Base-by-base conservation (phyloP, 2,113 vertebrate genomes). In the Tinamus guttatus region DNA sequence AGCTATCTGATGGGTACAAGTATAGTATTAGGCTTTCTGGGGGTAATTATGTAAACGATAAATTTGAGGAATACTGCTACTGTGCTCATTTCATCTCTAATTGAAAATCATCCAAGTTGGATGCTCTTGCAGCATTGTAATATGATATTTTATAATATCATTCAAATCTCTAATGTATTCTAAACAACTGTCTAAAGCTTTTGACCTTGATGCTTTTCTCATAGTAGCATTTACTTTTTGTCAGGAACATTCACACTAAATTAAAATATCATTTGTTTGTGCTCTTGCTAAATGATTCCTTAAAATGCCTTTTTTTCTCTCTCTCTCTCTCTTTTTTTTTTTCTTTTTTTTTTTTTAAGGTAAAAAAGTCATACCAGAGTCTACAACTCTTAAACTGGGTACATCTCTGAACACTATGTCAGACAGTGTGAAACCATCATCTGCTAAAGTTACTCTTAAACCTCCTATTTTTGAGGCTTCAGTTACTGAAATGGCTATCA, bases 301-400 rank as follows among this genome's bases (percentile, higher is more conserved):
- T 97, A 93, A 96, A 89, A 59, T 95, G 28, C 21, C 47, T 49
- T 49, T 49, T 49, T 21, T 52, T n/a, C n/a, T n/a, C n/a, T n/a
- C n/a, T n/a, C n/a, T n/a, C n/a, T n/a, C n/a, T n/a, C n/a, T n/a
- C n/a, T 52, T 52, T 52, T 27, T 54, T 27, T 56, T 92, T 85
- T 81, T 93, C 85, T 63, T 94, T 9, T 28, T 16, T 2, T 15
- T 95, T 95, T 91, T 97, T 97, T 54, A 97, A 98, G 98, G 93
- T 95, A 98, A 98, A 97, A 97, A 97, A 97, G 81, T 98, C 73
- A 13, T 97, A 95, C 75, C 98, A 93, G 98, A 98, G 80, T 76
- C 97, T 78, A 94, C 97, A 38, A 98, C 97, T 77, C 80, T 98
- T 79, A 95, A 96, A 88, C 92, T 94, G 92, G 95, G 94, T 92